Base-by-base conservation (phyloP, 2,113 vertebrate genomes). In the Anguilla japonica region DNA sequence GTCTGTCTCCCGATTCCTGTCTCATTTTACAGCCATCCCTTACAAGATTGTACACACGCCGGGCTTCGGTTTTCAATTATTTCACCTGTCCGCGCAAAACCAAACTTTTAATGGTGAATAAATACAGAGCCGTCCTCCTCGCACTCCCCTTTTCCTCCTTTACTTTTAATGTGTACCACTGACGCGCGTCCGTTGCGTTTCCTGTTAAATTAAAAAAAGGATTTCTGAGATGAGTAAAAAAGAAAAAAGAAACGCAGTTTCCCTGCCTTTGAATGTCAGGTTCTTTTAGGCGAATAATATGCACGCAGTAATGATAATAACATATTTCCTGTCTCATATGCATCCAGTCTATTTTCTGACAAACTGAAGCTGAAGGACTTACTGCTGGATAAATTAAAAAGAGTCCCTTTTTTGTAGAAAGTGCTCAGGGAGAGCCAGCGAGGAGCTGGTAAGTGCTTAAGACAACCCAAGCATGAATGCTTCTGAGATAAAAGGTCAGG, bases 21-120 rank as follows among this genome's bases (percentile, higher is more conserved):
- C 97, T 99, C 97, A 99, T 99, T 99, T 99, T 96, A 97, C 96
- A 97, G 97, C 96, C 97, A 98, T 98, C 97, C 96, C 96, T 97
- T 99, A 97, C 96, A 98, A 98, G 97, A 97, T 97, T 96, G 95
- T 98, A 97, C 97, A 98, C 96, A 98, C 97, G 96, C 95, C 95
- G 96, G 34, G 94, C 95, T 97, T 96, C 97, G 98, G 95, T 97
- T 98, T 98, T 98, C 98, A 98, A 98, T 99, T 99, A 99, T 98
- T 98, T 97, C 95, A 96, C 96, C 97, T 98, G 98, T 99, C 98
- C 97, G 97, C 96, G 94, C 96, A 93, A 34, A 34, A 94, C n/a
- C 91, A 95, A 96, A 97, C 95, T 96, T 96, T 95, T 93, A 95
- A 95, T 94, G 94, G 94, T 92, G 93, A 93, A 94, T 90, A 88